These are phyloP conservation scores for Drosophila differens DNA, from an alignment of 2,888 invertebrate species.

Conservation along the genomic window DNA sequence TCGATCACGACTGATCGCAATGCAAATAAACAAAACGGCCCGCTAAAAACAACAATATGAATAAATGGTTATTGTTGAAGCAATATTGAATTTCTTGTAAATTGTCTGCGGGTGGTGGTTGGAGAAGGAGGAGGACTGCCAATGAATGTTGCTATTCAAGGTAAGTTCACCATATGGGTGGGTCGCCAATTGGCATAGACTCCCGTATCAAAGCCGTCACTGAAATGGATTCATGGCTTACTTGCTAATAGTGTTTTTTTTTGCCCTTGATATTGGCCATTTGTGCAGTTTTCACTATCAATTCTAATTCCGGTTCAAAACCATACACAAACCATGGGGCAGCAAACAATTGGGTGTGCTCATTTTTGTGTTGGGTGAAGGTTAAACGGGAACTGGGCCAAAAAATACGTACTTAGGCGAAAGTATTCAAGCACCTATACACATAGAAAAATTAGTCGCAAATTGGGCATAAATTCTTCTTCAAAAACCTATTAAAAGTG, in stretches of 20 bases:
- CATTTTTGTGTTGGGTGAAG: slow-evolving; percentile 22
- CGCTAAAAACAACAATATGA: slow-evolving; percentile 37
- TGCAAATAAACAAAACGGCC: slow-evolving; percentile 55
- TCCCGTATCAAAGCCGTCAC: not conserved
- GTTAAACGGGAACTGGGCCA: slow-evolving; percentile 52
- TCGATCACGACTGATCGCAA: slow-evolving; percentile 74
- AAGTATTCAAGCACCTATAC: not conserved
- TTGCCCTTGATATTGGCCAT: slow-evolving; percentile 59
- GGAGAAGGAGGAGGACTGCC: not conserved
- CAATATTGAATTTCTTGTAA: slow-evolving; percentile 17
- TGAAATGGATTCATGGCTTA: slow-evolving; percentile 28
- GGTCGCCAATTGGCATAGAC: slow-evolving; percentile 19
- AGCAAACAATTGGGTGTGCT: slow-evolving; percentile 5
- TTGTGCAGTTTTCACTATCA: slow-evolving; percentile 33
- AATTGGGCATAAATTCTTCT: not conserved
- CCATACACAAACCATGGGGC: slow-evolving; percentile 7
- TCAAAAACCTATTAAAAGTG: not conserved
- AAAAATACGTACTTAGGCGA: not conserved
- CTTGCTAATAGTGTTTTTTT: slow-evolving; percentile 42
- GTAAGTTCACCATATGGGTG: slow-evolving; percentile 29
- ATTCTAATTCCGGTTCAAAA: slow-evolving; percentile 55
- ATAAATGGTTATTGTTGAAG: slow-evolving; percentile 52
- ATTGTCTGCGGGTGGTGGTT: not conserved
- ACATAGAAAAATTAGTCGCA: not conserved
- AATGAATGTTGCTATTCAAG: slow-evolving; percentile 6